Evolutionary conservation across 2,888 invertebrate genomes (phyloP), one percentile per base, ranked within the genome.

Genomic region (Automeris io): DNA sequence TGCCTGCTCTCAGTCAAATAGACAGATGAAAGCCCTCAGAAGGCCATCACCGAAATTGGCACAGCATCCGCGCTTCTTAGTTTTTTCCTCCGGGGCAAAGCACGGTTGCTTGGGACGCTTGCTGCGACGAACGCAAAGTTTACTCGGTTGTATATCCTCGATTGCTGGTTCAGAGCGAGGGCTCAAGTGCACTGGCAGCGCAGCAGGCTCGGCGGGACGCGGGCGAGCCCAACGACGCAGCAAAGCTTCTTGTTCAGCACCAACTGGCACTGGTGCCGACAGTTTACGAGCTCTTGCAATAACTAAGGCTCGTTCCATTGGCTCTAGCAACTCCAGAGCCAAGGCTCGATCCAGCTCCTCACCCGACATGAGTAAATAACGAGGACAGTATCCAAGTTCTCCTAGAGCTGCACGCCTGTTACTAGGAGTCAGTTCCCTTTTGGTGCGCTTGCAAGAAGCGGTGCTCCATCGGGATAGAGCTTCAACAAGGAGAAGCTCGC

Each of bases 341-440:
- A 82, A 47, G 9, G 90, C 90, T 0, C 90, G 89, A 13, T 88
- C 85, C 36, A 94, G 90, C 45, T 92, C 91, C 35, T 87, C 88
- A 6, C 90, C 89, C 7, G 85, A 79, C 87, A 94, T 90, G 33
- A 92, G 70, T 43, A 92, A 83, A 56, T 92, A 93, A 5, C 93
- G 86, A 9, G 91, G 90, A 47, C 89, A 88, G 57, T 90, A 92
- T 16, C 90, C 76, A 11, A 88, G 69, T 43, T 83, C 87, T 0
- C 88, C 88, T 1, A 88, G 65, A 3, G 86, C 82, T 18, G 76
- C 75, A 7, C 86, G 72, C 45, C 78, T 79, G 40, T 87, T 87
- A 8, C 67, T 68, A n/a, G 87, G 61, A 44, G 68, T 87, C 39
- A 86, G 46, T 45, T 86, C 85, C 13, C 80, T 70, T 40, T 83